Evolutionary conservation across 1,140 invertebrate genomes (phyloP), one percentile per base, ranked within the genome.

Genomic region (Oryctes rhinoceros): DNA sequence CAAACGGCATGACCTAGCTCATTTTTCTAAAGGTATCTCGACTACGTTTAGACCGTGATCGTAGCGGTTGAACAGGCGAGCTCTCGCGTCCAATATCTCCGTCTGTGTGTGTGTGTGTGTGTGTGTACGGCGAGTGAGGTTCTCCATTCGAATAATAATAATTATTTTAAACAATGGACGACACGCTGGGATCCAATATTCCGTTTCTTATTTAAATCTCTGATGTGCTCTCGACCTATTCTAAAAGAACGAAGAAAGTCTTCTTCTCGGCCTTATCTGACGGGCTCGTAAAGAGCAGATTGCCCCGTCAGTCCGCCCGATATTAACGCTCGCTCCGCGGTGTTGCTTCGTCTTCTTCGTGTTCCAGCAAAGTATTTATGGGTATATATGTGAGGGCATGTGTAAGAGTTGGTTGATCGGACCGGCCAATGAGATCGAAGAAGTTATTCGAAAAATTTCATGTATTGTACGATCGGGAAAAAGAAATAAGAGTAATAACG

Each of bases 101-200:
- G 18, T 15, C 71, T 39, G 24, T 30, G 24, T 30, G 24, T 30
- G 2, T 30, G 0, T 30, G 24, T 30, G 2, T 30, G 24, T 30
- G 24, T 30, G 18, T 7, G 7, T 74, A 2, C 82, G 80, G 20
- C 65, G 65, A 24, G 11, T 24, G 18, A 71, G 65, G 11, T 81
- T 81, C 79, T 81, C 82, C 81, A 37, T 39, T 79, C 44, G 79
- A 81, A 81, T 83, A 81, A 82, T 84, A 82, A 83, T 84, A 83
- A 84, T 84, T 84, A 84, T 84, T 83, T 84, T 83, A 84, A 84
- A 84, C 83, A 84, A 84, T 84, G 82, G 83, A 81, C 80, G 77
- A 80, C 81, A 82, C 81, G 83, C 83, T 84, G 83, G 44, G 82
- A 80, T 78, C 75, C 80, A 80, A 76, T 76, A 76, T 76, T 47